phyloP scores from a whole-genome alignment of 2,113 vertebrate species.

The Aplodontia rufa region DNA sequence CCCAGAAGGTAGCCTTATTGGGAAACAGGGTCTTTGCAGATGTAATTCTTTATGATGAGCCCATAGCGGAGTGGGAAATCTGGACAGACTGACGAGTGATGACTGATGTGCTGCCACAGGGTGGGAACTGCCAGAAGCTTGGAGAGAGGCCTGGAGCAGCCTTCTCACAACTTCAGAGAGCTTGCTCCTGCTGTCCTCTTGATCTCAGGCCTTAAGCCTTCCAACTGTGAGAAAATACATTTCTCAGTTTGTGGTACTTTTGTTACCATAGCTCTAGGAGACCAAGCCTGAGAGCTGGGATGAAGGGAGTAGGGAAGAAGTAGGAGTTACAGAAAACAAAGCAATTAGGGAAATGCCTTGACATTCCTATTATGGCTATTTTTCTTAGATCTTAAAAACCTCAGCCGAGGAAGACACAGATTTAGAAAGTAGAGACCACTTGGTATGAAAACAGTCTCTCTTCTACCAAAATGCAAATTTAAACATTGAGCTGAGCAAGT shows the following conservation, averaged over 20 bases:
- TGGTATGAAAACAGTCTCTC: neutral
- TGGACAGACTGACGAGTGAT: neutral
- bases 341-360: neutral
- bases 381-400: neutral
- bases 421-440: neutral
- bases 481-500: neutral
- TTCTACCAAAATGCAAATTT: neutral
- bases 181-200: neutral
- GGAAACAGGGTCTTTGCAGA: neutral
- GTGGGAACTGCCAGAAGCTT: neutral
- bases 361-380: neutral
- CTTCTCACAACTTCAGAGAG: neutral
- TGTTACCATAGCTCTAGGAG: neutral
- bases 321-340: too few relatives aligned
- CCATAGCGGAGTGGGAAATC: neutral
- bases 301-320: neutral
- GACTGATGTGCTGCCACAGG: rapidly evolving
- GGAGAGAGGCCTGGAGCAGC: neutral
- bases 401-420: neutral
- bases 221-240: neutral
- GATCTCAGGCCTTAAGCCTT: neutral
- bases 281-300: neutral
- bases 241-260: neutral
- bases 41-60: neutral
- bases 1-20: neutral